Evolutionary conservation across 2,113 vertebrate genomes (phyloP).

Genomic region (Platichthys flesus): DNA sequence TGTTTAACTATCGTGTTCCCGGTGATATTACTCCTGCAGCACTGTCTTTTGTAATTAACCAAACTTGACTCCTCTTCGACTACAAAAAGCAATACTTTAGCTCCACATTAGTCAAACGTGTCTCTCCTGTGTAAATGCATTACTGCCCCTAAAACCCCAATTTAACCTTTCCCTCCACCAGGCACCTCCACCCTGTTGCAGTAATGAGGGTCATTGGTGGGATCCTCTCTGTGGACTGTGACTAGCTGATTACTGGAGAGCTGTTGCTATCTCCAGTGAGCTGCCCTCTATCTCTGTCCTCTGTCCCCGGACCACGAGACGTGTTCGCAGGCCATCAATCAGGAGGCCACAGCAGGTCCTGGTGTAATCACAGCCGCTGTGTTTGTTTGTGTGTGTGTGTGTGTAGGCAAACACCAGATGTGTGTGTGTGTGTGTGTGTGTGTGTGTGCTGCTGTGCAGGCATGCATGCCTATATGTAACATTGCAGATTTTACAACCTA

Average conservation of each 20-base stretch:
- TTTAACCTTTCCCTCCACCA: conserved; percentile 34
- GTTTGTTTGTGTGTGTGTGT: conserved; percentile 1
- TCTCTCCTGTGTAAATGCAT: conserved; percentile 42
- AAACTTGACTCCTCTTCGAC: conserved; percentile 2
- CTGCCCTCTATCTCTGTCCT: conserved; percentile 64
- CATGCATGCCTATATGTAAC: conserved; percentile 23
- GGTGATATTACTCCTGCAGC: background rate
- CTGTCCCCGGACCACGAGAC: conserved; percentile 52
- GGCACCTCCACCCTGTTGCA: conserved; percentile 45
- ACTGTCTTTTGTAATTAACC: background rate
- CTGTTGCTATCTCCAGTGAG: conserved; percentile 58
- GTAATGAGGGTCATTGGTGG: conserved; percentile 67
- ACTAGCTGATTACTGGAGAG: conserved; percentile 62
- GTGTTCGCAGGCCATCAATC: conserved; percentile 66
- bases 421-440: background rate
- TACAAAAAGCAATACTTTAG: background rate
- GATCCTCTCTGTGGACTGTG: conserved; percentile 25
- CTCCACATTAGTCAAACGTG: conserved; percentile 31
- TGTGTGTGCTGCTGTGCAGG: conserved; percentile 5
- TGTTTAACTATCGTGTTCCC: background rate
- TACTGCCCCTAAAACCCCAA: background rate
- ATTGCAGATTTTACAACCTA: conserved; percentile 30
- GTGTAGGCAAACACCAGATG: background rate
- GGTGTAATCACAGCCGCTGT: conserved; percentile 47
- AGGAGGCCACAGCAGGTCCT: conserved; percentile 59